Conservation (phyloP, 2,797 vertebrate species). For the Phataginus tricuspis region DNA sequence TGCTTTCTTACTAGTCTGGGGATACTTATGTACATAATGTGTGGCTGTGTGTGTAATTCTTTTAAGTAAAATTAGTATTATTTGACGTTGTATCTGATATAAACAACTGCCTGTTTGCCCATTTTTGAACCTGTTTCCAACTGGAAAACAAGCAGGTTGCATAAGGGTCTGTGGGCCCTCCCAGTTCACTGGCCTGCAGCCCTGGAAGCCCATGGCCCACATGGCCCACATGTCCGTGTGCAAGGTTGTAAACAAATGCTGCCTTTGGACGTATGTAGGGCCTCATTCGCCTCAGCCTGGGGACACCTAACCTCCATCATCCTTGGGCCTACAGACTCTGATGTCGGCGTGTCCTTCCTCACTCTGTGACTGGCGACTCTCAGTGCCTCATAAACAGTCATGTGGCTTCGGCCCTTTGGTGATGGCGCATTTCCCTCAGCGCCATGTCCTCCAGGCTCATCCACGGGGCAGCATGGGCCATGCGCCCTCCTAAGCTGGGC, state of each 20-base stretch:
- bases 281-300: rapidly evolving
- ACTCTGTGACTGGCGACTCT: not conserved
- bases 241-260: rapidly evolving
- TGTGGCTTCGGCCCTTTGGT: not conserved
- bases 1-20: not conserved
- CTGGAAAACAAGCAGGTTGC: not conserved
- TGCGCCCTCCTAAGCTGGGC: not conserved
- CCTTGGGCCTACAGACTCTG: rapidly evolving
- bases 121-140: not conserved
- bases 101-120: not conserved
- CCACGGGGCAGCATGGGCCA: rapidly evolving
- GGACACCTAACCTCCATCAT: rapidly evolving
- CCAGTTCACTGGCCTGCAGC: too few relatives aligned
- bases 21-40: rapidly evolving
- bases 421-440: not conserved
- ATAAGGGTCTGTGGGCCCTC: not conserved
- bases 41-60: not conserved
- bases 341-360: rapidly evolving
- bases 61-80: not conserved
- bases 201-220: not conserved
- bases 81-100: not conserved
- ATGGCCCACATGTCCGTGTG: rapidly evolving
- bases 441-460: not conserved
- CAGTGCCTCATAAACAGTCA: rapidly evolving
- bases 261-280: rapidly evolving